Evolutionary conservation across 1,140 invertebrate species (phyloP).

Genomic region (Lasioglossum albipes): DNA sequence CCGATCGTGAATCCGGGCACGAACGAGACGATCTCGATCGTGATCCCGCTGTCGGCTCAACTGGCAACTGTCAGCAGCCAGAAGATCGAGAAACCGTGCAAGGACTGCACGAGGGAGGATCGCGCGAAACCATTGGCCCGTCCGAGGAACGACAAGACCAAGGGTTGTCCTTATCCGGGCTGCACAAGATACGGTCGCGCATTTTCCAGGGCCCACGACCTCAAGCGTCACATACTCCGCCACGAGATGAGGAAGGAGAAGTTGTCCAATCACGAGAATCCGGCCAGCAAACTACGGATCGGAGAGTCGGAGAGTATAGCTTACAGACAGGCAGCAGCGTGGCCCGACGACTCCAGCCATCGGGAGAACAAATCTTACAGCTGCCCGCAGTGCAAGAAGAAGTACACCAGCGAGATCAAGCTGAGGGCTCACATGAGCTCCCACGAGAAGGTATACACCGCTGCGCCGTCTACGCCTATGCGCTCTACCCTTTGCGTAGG

Average conservation of each 20-base stretch:
- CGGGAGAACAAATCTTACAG: slow-evolving; percentile 34
- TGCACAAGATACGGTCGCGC: slow-evolving; percentile 74
- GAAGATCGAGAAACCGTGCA: slow-evolving; percentile 44
- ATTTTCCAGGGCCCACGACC: slow-evolving; percentile 75
- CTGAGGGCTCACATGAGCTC: slow-evolving; percentile 70
- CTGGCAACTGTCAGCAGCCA: slow-evolving; percentile 51
- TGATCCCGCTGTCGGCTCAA: slow-evolving; percentile 70
- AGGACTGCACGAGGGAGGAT: slow-evolving; percentile 51
- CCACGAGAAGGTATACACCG: slow-evolving; percentile 70
- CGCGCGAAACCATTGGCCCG: slow-evolving; percentile 32
- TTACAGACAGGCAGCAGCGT: slow-evolving; percentile 53
- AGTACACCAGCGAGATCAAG: slow-evolving; percentile 68
- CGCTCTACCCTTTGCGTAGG: background rate
- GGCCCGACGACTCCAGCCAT: slow-evolving; percentile 5
- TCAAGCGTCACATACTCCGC: slow-evolving; percentile 76
- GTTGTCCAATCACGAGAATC: slow-evolving; percentile 52
- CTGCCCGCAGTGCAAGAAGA: slow-evolving; percentile 71
- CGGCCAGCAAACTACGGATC: slow-evolving; percentile 18
- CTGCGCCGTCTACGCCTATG: background rate
- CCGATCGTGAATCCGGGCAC: slow-evolving; percentile 71
- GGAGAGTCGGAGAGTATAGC: slow-evolving; percentile 63
- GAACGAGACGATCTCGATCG: slow-evolving; percentile 77
- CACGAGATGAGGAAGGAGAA: slow-evolving; percentile 76
- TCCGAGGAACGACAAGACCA: slow-evolving; percentile 65
- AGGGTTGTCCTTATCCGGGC: slow-evolving; percentile 74